These are phyloP conservation scores for Alitta virens DNA, from an alignment of 2,888 invertebrate genomes.

Conservation along the genomic window DNA sequence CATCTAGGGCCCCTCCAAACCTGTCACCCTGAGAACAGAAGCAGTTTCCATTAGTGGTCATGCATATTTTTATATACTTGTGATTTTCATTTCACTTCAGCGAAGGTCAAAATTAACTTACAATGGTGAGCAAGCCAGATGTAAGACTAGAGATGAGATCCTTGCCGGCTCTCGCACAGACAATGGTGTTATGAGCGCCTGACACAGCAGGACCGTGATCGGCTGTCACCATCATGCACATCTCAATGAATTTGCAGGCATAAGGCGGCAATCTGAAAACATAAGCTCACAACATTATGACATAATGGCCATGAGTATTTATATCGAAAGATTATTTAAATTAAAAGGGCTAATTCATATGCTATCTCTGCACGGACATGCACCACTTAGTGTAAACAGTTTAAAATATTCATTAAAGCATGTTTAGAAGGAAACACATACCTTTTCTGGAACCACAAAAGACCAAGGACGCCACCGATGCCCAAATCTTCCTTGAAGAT, in stretches of 20 bases:
- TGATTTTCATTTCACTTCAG: not conserved
- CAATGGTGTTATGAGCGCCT: conserved; percentile 97
- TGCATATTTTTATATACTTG: not conserved
- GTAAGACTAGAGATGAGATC: conserved; percentile 94
- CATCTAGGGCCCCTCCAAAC: conserved; percentile 97
- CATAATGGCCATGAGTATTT: no score
- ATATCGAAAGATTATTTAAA: no score
- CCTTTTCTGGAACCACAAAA: conserved; percentile 94
- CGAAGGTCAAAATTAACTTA: conserved; percentile 60
- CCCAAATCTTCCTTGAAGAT: conserved; percentile 93
- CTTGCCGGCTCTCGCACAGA: conserved; percentile 95
- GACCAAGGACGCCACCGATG: conserved; percentile 93
- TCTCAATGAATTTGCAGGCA: conserved; percentile 96
- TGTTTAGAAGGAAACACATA: no score
- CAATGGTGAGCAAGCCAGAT: conserved; percentile 94
- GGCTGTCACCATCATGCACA: conserved; percentile 93
- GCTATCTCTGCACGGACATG: no score
- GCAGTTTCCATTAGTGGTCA: no score
- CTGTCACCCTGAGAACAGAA: conserved; percentile 76
- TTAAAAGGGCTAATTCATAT: no score
- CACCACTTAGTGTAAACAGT: no score
- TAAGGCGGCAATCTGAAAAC: conserved; percentile 77
- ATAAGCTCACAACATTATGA: no score
- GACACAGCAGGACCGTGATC: conserved; percentile 99
- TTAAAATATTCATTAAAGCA: no score